Percentiles rank a stretch among this genome's conserved stretches.
phyloP scores from a whole-genome alignment of 2,113 vertebrate genomes.

The Aphelocoma coerulescens region DNA sequence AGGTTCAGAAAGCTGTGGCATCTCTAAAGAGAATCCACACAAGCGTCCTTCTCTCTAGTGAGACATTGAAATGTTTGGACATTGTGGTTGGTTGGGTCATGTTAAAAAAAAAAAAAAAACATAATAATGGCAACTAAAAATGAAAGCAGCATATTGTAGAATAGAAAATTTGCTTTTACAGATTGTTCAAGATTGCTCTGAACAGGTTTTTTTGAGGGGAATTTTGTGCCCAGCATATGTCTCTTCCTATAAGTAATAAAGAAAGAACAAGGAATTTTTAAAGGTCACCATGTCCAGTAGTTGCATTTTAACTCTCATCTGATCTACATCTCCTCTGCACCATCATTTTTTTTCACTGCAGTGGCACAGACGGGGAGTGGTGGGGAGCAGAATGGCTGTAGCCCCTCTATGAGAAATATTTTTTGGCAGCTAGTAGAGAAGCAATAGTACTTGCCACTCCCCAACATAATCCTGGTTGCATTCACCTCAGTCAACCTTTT shows the following conservation, averaged over 20 bases:
- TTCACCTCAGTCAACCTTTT: background rate
- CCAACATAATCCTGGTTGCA: background rate
- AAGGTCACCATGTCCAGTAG: background rate
- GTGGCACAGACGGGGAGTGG: background rate
- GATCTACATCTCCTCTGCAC: background rate
- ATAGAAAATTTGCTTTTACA: background rate
- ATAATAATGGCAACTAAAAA: background rate
- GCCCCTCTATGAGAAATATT: fast-evolving
- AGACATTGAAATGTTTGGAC: background rate
- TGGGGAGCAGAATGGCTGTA: background rate
- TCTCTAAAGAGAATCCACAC: background rate
- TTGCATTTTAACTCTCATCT: background rate
- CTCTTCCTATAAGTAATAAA: background rate
- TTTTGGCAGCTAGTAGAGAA: background rate
- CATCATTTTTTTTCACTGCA: background rate
- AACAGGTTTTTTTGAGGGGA: background rate
- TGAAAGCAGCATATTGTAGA: background rate
- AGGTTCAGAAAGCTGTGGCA: background rate
- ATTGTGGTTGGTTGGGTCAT: background rate
- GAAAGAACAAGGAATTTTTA: background rate
- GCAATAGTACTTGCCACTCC: background rate
- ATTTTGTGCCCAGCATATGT: background rate
- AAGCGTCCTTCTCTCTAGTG: background rate
- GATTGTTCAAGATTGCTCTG: background rate
- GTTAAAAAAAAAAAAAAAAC: background rate